These are phyloP conservation scores for Tetrao urogallus DNA, from an alignment of 2,113 vertebrate species.

Conservation along the genomic window DNA sequence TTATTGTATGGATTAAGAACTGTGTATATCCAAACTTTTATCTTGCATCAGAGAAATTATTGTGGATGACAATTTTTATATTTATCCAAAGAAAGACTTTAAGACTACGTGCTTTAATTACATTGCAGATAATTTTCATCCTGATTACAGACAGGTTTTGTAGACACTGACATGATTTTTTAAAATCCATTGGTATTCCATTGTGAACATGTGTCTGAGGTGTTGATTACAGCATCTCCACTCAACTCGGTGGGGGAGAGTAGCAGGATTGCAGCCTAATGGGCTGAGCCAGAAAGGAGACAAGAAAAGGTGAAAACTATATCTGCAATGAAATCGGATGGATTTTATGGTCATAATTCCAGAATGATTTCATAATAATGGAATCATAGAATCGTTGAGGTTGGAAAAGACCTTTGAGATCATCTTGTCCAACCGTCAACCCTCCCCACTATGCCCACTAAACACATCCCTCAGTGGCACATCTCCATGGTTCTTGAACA, in stretches of 20 bases:
- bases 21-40: neutral
- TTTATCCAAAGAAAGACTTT: neutral
- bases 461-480: too few relatives aligned
- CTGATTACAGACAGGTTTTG: constrained; percentile 38
- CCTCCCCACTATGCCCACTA: too few relatives aligned
- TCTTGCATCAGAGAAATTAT: neutral
- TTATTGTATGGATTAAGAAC: neutral
- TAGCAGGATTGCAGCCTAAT: neutral
- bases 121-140: neutral
- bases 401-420: too few relatives aligned
- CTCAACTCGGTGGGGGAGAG: neutral
- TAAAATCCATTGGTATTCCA: neutral
- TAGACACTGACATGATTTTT: neutral
- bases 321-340: neutral
- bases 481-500: too few relatives aligned
- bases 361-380: neutral
- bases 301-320: neutral
- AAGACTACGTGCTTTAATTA: neutral
- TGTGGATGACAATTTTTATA: neutral
- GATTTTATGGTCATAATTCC: neutral
- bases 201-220: constrained; percentile 30
- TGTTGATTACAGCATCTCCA: constrained; percentile 24
- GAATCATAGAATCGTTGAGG: too few relatives aligned
- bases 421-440: too few relatives aligned
- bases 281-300: neutral